Percentiles rank a stretch among this genome's conserved stretches.
Evolutionary conservation across 2,113 vertebrate genomes (phyloP).

Genomic region (Pseudorectes ferrugineus): DNA sequence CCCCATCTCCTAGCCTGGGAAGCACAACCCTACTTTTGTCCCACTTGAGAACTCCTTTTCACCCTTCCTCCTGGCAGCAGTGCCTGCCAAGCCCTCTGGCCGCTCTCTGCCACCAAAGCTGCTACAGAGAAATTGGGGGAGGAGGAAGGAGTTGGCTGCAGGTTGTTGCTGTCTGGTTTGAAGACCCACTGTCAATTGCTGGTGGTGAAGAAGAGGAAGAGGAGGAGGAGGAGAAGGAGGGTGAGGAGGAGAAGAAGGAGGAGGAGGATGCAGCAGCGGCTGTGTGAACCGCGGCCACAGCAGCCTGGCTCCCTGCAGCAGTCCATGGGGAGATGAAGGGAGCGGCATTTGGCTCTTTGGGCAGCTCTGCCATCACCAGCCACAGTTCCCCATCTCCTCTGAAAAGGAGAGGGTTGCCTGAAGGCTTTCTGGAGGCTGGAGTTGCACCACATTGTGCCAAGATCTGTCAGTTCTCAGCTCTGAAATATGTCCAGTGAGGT

Average conservation of each 20-base stretch:
- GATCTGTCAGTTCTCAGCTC: neutral
- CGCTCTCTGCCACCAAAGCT: neutral
- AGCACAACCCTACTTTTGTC: neutral
- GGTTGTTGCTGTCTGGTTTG: neutral
- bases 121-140: neutral
- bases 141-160: rapidly evolving
- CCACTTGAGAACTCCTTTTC: neutral
- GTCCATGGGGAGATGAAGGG: neutral
- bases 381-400: neutral
- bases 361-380: neutral
- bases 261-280: neutral
- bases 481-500: neutral
- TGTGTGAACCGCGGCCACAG: rapidly evolving
- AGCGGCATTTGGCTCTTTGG: rapidly evolving
- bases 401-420: neutral
- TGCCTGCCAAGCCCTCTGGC: neutral
- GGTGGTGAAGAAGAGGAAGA: neutral
- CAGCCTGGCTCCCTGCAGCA: neutral
- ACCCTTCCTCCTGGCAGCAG: neutral
- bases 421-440: neutral
- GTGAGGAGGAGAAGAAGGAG: neutral
- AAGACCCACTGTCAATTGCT: neutral
- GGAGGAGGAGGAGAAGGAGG: neutral
- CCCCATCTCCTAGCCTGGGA: neutral
- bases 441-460: rapidly evolving